Evolutionary conservation across 1,140 invertebrate species (phyloP).

Genomic region (Elymnias hypermnestra): DNA sequence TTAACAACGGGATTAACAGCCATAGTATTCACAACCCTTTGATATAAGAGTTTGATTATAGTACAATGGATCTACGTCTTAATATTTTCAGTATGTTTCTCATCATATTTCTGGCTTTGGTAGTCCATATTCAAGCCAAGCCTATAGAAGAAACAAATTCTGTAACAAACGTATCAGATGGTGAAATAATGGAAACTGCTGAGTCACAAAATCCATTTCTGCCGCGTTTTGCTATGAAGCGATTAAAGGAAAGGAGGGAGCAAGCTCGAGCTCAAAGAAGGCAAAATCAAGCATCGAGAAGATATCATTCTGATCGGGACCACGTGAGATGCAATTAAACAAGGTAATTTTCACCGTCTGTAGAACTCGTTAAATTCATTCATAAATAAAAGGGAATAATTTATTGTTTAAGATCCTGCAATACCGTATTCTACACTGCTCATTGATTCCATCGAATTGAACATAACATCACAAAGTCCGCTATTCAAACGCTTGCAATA

Average conservation of each 20-base stretch:
- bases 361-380: too few relatives aligned
- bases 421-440: too few relatives aligned
- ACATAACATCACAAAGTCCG: too few relatives aligned
- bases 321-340: conserved; percentile 7
- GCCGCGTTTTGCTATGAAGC: conserved; percentile 59
- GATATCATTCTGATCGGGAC: conserved; percentile 3
- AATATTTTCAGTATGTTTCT: conserved; percentile 27
- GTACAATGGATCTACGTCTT: conserved; percentile 25
- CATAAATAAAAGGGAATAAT: too few relatives aligned
- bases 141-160: conserved; percentile 30
- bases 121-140: conserved; percentile 26
- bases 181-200: conserved; percentile 59
- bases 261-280: conserved; percentile 41
- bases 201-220: conserved; percentile 57
- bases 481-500: too few relatives aligned
- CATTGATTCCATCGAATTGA: too few relatives aligned
- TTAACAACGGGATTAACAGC: conserved; percentile 41
- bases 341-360: too few relatives aligned
- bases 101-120: conserved; percentile 21
- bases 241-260: conserved; percentile 45
- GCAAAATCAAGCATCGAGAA: conserved; percentile 25
- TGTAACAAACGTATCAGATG: conserved; percentile 6
- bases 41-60: conserved; percentile 3
- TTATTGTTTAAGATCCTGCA: too few relatives aligned
- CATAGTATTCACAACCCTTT: conserved; percentile 8